A percentile compares a stretch with the other conserved stretches of the same genome.
These are phyloP conservation scores for Silurus lanzhouensis DNA, from an alignment of 2,797 vertebrate species.

Conservation along the genomic window DNA sequence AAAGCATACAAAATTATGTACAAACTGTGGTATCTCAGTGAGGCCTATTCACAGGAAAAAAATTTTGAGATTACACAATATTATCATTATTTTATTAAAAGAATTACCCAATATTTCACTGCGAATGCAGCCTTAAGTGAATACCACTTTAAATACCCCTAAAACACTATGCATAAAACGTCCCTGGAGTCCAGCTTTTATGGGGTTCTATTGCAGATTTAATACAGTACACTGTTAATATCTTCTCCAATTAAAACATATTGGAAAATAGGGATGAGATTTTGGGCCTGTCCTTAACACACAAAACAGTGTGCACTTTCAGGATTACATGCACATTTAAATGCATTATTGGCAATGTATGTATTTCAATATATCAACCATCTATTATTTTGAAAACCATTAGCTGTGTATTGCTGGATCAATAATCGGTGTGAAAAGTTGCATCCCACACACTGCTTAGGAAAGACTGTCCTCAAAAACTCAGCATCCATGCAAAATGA, in stretches of 20 bases:
- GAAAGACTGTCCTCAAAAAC: neutral
- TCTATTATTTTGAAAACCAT: neutral
- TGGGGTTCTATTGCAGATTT: neutral
- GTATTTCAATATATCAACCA: too few species aligned
- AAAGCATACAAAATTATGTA: neutral
- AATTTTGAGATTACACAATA: neutral
- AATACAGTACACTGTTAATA: neutral
- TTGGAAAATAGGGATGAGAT: too few species aligned
- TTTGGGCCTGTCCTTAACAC: too few species aligned
- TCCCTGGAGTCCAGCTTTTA: neutral
- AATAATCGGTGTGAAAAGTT: neutral
- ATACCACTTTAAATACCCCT: neutral
- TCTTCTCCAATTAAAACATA: too few species aligned
- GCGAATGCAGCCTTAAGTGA: too few species aligned
- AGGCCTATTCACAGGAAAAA: neutral
- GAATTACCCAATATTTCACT: too few species aligned
- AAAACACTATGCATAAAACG: neutral
- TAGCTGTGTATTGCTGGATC: neutral
- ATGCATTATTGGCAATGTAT: too few species aligned
- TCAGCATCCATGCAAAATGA: neutral
- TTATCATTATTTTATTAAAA: neutral
- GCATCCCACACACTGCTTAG: neutral
- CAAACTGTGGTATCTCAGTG: neutral
- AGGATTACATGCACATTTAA: too few species aligned
- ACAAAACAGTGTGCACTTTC: too few species aligned